These are phyloP conservation scores for Mesorhabditis belari DNA, from an alignment of 2,888 invertebrate genomes.

Conservation along the genomic window DNA sequence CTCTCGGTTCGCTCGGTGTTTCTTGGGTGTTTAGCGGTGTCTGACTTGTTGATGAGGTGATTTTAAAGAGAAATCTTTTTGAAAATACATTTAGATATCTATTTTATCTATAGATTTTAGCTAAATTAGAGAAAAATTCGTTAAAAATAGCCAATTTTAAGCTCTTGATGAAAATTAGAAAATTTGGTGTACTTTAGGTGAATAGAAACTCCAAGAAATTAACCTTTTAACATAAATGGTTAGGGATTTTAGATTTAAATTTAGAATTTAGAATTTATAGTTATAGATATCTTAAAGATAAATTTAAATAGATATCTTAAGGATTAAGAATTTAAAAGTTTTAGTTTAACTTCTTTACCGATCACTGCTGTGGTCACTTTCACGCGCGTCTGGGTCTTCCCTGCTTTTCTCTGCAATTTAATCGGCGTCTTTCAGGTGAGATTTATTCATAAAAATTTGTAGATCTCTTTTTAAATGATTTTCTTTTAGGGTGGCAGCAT, in stretches of 20 bases:
- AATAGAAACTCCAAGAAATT: too few relatives aligned
- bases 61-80: neutral
- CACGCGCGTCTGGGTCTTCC: conserved; percentile 48
- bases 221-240: neutral
- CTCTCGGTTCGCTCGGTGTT: conserved; percentile 43
- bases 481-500: conserved; percentile 48
- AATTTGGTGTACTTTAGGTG: too few relatives aligned
- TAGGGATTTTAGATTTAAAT: conserved; percentile 8
- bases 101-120: too few relatives aligned
- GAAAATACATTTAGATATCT: too few relatives aligned
- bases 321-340: too few relatives aligned
- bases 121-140: too few relatives aligned
- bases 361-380: conserved; percentile 49
- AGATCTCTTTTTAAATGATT: neutral
- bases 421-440: conserved; percentile 44
- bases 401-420: conserved; percentile 41
- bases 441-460: neutral
- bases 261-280: too few relatives aligned
- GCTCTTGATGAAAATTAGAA: too few relatives aligned
- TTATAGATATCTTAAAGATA: too few relatives aligned
- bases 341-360: conserved; percentile 44
- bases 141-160: too few relatives aligned
- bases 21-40: conserved; percentile 36
- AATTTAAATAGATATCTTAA: conserved; percentile 26
- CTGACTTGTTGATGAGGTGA: conserved; percentile 30